Base-by-base conservation (phyloP, 1,140 invertebrate genomes). In the Galleria mellonella region DNA sequence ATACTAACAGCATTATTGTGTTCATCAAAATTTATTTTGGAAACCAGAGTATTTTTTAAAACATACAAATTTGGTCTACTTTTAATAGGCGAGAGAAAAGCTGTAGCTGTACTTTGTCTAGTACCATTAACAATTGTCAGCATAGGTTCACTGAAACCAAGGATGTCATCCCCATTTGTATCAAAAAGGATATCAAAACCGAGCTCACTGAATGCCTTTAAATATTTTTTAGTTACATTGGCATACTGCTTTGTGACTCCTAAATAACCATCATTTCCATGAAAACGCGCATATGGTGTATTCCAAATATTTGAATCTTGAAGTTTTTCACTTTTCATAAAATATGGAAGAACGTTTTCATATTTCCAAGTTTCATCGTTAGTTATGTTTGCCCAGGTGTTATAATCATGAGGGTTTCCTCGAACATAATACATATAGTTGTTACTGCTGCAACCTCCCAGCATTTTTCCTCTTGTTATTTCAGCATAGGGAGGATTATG, bases 341-440 rank as follows among this genome's bases (percentile, higher is more conserved):
- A 60, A 39, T 51, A 54, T 31, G 30, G 41, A 8, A 63, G 66
- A 4, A 91, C 87, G 14, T 93, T 90, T 3, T 93, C 88, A 74
- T 92, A 96, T 6, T 89, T 88, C 95, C 95, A 97, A 0, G 40
- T 37, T 1, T 31, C 3, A 23, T 56, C 92, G 90, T 0, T 82
- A 71, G 52, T 94, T 93, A 0, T 40, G 87, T 53, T 15, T 43
- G 66, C 65, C 85, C 64, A 72, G 90, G 92, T 94, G 9, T 87
- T 55, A 62, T 94, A 91, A 58, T 92, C 60, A 17, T 52, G 47
- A 4, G 43, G 47, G 47, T 89, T 87, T 1, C 92, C 92, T 40
- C 92, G 82, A 0, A 90, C 89, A 47, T 93, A 93, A 0, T 92
- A 89, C 90, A 94, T 88, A 50, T 93, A 95, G 76, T 94, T 94